Percentiles rank a stretch among this genome's conserved stretches.
Conservation (phyloP, 2,888 invertebrate genomes). For the Drosophila fulvimacula region DNA sequence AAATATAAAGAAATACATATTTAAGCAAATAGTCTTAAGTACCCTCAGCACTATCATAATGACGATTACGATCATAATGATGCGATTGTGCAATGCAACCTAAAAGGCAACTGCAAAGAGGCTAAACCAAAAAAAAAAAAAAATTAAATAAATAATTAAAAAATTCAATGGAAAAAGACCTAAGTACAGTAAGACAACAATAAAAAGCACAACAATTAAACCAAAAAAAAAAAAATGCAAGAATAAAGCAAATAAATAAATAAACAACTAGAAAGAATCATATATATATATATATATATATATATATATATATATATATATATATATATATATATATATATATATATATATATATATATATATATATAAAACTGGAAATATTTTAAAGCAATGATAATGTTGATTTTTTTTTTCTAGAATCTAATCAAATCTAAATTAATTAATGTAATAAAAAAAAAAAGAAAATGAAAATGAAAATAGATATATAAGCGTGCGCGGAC, state of each 20-base stretch:
- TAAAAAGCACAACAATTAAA: constrained; percentile 33
- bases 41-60: constrained; percentile 47
- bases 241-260: constrained; percentile 21
- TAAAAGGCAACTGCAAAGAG: constrained; percentile 55
- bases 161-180: constrained; percentile 1
- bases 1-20: background rate
- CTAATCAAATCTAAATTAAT: constrained; percentile 49
- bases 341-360: background rate
- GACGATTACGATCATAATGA: constrained; percentile 11
- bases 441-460: constrained; percentile 25
- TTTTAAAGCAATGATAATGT: constrained; percentile 71
- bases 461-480: constrained; percentile 35
- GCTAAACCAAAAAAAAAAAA: constrained; percentile 22
- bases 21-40: constrained; percentile 52
- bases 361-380: constrained; percentile 42
- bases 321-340: constrained; percentile 4
- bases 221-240: background rate
- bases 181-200: constrained; percentile 29
- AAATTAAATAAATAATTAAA: too few species aligned
- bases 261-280: constrained; percentile 6
- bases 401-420: constrained; percentile 63
- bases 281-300: background rate
- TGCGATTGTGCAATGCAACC: constrained; percentile 39
- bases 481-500: constrained; percentile 43
- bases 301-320: constrained; percentile 8